A percentile compares a stretch with the other conserved stretches of the same genome.
Conservation (phyloP, 2,888 invertebrate genomes). For the Hyposoter didymator region DNA sequence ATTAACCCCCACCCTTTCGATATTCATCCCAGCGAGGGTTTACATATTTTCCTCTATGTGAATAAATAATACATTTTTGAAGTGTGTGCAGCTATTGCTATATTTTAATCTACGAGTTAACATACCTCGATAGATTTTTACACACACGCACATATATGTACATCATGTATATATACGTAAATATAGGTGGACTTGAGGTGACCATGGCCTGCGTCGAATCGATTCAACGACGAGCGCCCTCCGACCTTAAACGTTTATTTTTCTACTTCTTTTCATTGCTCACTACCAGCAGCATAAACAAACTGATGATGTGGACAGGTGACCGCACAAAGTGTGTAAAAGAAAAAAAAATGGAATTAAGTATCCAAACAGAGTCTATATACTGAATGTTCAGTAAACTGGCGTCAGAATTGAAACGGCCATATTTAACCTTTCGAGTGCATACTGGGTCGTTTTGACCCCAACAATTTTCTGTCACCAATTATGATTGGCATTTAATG, state of each 20-base stretch:
- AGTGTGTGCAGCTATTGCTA: neutral
- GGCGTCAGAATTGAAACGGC: too few relatives aligned
- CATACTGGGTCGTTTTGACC: too few relatives aligned
- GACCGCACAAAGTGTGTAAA: conserved; percentile 14
- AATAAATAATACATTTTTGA: neutral
- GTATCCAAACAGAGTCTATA: neutral
- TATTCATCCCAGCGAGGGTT: neutral
- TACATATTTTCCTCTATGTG: neutral
- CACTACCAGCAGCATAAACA: conserved; percentile 27
- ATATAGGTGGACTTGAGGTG: conserved; percentile 47
- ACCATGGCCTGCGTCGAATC: conserved; percentile 73
- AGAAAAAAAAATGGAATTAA: neutral
- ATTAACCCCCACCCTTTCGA: too few relatives aligned
- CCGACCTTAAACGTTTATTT: conserved; percentile 71
- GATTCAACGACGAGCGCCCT: conserved; percentile 72
- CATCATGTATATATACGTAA: conserved; percentile 22
- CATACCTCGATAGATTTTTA: conserved; percentile 5
- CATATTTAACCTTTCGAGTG: too few relatives aligned
- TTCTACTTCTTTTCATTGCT: conserved; percentile 42
- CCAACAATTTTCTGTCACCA: too few relatives aligned
- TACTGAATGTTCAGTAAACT: too few relatives aligned
- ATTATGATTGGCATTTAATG: too few relatives aligned
- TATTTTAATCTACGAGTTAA: neutral
- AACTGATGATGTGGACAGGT: conserved; percentile 22
- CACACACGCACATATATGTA: neutral